These are phyloP conservation scores for Eristalinus sepulchralis DNA, from an alignment of 2,888 invertebrate species.

Conservation along the genomic window DNA sequence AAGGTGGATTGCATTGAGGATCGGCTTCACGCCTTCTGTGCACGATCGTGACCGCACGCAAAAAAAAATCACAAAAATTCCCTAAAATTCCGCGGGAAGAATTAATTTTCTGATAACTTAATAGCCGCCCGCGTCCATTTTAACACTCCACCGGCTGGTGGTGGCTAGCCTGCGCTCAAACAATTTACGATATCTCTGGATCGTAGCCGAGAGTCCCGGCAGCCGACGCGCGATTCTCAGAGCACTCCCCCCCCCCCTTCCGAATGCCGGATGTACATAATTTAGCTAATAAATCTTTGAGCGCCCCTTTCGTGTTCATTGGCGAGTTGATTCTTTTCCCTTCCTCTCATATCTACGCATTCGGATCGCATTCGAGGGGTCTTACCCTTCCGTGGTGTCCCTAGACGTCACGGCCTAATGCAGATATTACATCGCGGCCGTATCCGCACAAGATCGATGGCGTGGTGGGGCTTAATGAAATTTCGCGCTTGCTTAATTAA, in stretches of 20 bases:
- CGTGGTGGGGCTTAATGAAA: conserved; percentile 61
- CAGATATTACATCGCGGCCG: conserved; percentile 53
- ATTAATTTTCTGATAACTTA: conserved; percentile 50
- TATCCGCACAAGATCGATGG: conserved; percentile 40
- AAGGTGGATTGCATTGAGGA: conserved; percentile 48
- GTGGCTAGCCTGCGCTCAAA: conserved; percentile 7
- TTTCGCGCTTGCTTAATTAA: conserved; percentile 67
- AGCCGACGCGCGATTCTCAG: not conserved
- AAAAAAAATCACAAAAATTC: conserved; percentile 20
- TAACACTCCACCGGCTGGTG: conserved; percentile 23
- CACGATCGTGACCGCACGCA: conserved; percentile 39
- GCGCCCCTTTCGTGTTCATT: conserved; percentile 31
- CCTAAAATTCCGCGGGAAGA: conserved; percentile 35
- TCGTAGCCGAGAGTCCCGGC: not conserved
- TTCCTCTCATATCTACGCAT: conserved; percentile 33
- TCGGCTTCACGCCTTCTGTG: conserved; percentile 44
- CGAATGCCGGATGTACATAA: conserved; percentile 51
- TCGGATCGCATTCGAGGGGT: conserved; percentile 46
- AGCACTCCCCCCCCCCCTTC: not conserved
- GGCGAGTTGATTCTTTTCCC: conserved; percentile 3
- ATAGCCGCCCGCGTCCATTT: conserved; percentile 15
- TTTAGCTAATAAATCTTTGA: conserved; percentile 50
- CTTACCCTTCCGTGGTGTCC: not conserved
- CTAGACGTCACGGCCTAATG: conserved; percentile 29
- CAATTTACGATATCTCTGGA: conserved; percentile 46